Base-by-base conservation (phyloP, 2,113 vertebrate species). In the Ammodytes dubius region DNA sequence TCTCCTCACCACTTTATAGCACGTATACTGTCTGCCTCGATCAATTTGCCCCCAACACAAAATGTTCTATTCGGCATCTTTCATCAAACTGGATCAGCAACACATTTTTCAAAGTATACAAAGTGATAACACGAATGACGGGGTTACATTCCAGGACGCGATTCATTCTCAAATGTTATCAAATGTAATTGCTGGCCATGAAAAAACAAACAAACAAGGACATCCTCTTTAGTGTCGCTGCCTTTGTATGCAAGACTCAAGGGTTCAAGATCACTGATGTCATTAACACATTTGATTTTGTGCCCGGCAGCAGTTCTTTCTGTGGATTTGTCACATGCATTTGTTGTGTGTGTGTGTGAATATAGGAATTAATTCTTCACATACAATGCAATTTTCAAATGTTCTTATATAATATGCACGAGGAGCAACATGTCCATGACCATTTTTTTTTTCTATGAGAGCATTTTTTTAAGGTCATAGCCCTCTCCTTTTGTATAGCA, bases 111-210 rank as follows among this genome's bases (percentile, higher is more conserved):
- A 74, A 70, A 69, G 79, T 60, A 6, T 57, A 68, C 78, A 91
- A 81, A 84, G 47, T 13, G 63, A 83, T 59, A 53, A 27, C 45
- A 47, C 76, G 80, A 88, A 83, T 78, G 87, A 83, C 13, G 64
- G 65, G 65, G 81, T 79, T 86, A 86, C 53, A 70, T 77, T 87
- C 67, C 65, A 65, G 72, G 5, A 57, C 6, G 77, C 54, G 78
- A 67, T 53, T 84, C 73, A 71, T 76, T 79, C 58, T 79, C 57
- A 83, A 85, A 89, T 79, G 60, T 83, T 76, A 86, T 78, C 72
- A 49, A 82, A 74, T 60, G 79, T 79, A 87, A 83, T 85, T 90
- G 61, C 68, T 74, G 45, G 10, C 59, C 54, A 61, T 88, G 85
- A 60, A 54, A 83, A 81, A 67, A 61, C 66, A 65, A 47, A 63